Base-by-base conservation (phyloP, 2,113 vertebrate genomes). In the Gallinago jamesoni region DNA sequence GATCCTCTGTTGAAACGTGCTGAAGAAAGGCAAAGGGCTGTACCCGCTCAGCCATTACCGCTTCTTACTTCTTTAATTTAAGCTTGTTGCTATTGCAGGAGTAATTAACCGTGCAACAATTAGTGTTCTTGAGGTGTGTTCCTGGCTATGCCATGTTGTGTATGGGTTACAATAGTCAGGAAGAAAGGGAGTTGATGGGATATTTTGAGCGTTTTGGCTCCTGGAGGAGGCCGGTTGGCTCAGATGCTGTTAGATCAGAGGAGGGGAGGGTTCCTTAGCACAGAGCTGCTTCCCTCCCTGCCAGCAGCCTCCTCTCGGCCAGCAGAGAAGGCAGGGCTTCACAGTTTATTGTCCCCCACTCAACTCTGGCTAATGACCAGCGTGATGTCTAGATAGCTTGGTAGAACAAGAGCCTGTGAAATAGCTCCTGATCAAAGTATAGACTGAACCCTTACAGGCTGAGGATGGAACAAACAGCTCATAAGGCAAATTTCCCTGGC, bases 1-100 rank as follows among this genome's bases (percentile, higher is more conserved):
- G 96, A 96, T 96, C 96, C 96, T 96, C 96, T 96, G 93, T 84
- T 87, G 94, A 96, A 81, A 95, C 3, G 94, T 96, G 96, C 96
- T 96, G 92, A 88, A 86, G 85, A 93, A 92, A 55, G 91, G 92
- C 96, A 95, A 96, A 92, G 90, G 75, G 83, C 87, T 83, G 84
- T 31, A 62, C 63, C 45, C 24, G 3, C 13, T 35, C 56, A 56
- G 76, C 80, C 85, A 5, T 18, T 16, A 14, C 85, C 50, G n/a
- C 78, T 76, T 22, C 84, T 60, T 6, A 1, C 27, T 76, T 16
- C 80, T 72, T 75, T 12, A 28, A n/a, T 37, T 16, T 8, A 7
- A 74, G 23, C 55, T 48, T 24, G 10, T 74, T 2, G 2, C 63
- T 87, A 0, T 5, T 53, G 57, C 88, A 62, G 88, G 90, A 76